These are phyloP conservation scores for Anoura caudifer DNA, from an alignment of 2,113 vertebrate genomes.

Conservation along the genomic window DNA sequence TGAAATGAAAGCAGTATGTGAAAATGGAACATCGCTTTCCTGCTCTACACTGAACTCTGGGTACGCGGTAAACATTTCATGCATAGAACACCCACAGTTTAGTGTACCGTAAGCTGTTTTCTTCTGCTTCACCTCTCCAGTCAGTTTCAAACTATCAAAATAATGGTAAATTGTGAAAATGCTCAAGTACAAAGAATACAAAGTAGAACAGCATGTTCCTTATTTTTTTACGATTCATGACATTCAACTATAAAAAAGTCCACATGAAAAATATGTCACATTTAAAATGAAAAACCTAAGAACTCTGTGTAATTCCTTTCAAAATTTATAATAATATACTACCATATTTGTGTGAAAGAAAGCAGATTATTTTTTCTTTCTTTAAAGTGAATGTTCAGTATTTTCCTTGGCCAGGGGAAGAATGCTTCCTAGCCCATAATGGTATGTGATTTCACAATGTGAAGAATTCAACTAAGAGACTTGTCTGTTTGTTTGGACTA, in stretches of 20 bases:
- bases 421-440: fast-evolving
- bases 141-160: not conserved
- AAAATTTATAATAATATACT: not conserved
- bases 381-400: not conserved
- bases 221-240: not conserved
- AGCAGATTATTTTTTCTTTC: not conserved
- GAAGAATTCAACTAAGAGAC: not conserved
- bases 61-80: not conserved
- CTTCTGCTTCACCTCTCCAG: not conserved
- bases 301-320: not conserved
- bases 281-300: not conserved
- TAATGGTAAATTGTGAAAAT: conserved; percentile 6
- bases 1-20: not conserved
- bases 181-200: not conserved
- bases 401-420: not conserved
- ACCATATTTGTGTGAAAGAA: not conserved
- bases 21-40: not conserved
- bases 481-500: not conserved
- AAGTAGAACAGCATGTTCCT: not conserved
- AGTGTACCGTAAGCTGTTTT: not conserved
- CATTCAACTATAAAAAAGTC: not conserved
- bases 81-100: not conserved
- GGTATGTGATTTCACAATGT: not conserved
- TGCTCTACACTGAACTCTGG: not conserved
- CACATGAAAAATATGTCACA: not conserved